Evolutionary conservation across 2,888 invertebrate genomes (phyloP), one percentile per base, ranked within the genome.

Genomic region (Eupithecia centaureata): DNA sequence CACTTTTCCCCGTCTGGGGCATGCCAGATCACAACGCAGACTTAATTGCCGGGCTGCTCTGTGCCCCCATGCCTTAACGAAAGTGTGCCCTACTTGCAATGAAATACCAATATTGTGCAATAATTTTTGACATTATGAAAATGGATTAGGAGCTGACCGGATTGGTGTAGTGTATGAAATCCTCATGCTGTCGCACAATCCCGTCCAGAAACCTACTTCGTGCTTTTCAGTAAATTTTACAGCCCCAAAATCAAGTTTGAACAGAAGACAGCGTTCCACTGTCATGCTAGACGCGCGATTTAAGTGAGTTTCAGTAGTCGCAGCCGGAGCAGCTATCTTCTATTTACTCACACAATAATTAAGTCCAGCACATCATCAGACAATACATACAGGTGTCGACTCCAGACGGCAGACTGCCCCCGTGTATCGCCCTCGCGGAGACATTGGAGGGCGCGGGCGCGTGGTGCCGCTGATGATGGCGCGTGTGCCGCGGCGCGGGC

Each of bases 351-450:
- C 38, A 38, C n/a, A n/a, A 38, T 47, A 10, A 18, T 22, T 47
- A 22, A 8, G 18, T 47, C 22, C 47, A 47, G 0, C 3, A 18
- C 15, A 18, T 18, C 15, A 18, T 18, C 18, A 35, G 0, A 12
- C 22, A 8, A 35, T 62, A 66, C 66, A 76, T 67, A 92, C 92
- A 91, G 12, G 90, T 92, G 79, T 92, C 91, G 74, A 93, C 92
- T 73, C 90, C 91, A 76, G 90, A 91, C 67, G 92, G 93, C 82
- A 93, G 85, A 61, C 92, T 92, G 83, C 92, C 93, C 77, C 93
- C 93, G 79, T 92, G 93, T 28, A 83, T 86, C 63, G 91, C 88
- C 68, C 92, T 86, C 74, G 91, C 88, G 51, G 91, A 90, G 62
- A 92, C 92, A 69, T 82, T 79, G 82, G 79, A 65, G 25, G 85